A percentile compares a stretch with the other conserved stretches of the same genome.
phyloP scores from a whole-genome alignment of 2,113 vertebrate genomes.

The Ailurus styani region DNA sequence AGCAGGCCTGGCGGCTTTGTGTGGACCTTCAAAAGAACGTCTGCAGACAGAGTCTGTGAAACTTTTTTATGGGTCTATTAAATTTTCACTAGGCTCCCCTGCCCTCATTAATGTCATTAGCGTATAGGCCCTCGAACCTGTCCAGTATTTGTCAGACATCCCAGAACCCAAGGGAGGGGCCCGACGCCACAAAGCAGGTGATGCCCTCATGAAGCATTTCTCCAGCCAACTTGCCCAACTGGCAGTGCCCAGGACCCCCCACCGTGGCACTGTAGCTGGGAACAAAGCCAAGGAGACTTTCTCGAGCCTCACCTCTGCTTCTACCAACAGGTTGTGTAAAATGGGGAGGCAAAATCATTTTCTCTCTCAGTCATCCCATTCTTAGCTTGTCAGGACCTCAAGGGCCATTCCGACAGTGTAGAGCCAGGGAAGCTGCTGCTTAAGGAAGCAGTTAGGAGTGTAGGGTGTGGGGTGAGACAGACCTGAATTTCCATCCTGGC shows the following conservation, averaged over 20 bases:
- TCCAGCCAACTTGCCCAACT: not conserved
- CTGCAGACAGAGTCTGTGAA: conserved; percentile 63
- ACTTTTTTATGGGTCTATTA: conserved; percentile 66
- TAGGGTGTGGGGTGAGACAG: not conserved
- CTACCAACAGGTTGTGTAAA: not conserved
- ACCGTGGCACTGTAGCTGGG: not conserved
- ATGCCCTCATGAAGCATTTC: not conserved
- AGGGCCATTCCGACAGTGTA: not conserved
- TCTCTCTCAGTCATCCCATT: not conserved
- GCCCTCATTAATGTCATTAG: conserved; percentile 56
- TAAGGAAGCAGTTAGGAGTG: not conserved
- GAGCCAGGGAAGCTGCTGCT: not conserved
- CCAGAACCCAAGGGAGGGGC: not conserved
- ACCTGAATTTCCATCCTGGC: not conserved
- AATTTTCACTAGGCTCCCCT: conserved; percentile 62
- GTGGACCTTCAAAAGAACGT: conserved; percentile 68
- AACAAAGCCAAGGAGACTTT: not conserved
- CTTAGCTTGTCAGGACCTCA: not conserved
- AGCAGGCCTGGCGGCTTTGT: conserved; percentile 47
- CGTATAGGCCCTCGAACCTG: not conserved
- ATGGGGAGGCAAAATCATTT: not conserved
- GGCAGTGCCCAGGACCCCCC: not conserved
- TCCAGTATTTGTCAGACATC: not conserved
- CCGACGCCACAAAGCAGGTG: not conserved
- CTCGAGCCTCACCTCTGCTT: not conserved